Evolutionary conservation across 2,888 invertebrate genomes (phyloP), one percentile per base, ranked within the genome.

Genomic region (Xestobium rufovillosum): DNA sequence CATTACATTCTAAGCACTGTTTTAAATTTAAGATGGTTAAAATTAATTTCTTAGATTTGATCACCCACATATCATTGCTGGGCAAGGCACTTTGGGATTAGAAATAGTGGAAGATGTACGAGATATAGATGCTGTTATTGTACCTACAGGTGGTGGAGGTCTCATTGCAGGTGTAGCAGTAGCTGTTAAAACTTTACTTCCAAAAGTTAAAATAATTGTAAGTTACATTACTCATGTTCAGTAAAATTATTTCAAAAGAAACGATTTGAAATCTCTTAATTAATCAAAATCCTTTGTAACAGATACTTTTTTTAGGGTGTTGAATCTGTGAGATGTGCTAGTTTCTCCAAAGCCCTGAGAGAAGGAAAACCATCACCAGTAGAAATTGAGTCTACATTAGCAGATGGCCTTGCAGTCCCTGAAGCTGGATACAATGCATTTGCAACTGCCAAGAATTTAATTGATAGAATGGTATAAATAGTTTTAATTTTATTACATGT

Each of bases 121-220:
- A 0, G 76, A 86, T 38, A 52, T 59, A 25, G 91, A 95, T 63
- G 92, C 92, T 0, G 78, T 94, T 15, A 71, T 96, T 12, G 80
- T 96, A 10, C 95, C 95, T 0, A 87, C 92, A 1, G 95, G 95
- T 0, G 95, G 94, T n/a, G 91, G 85, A 1, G 95, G 95, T 0
- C 70, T 95, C 2, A 76, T 96, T 34, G 94, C 95, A 0, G 95
- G 95, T 0, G 78, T 89, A 8, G 89, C 90, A 2, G 76, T 89
- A 0, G 94, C 92, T 2, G 73, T 92, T 36, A 96, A 95, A 64
- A 82, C 83, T 9, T 68, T 95, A 6, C 78, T 82, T 42, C 92
- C 94, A 0, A 69, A 77, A 38, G 81, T 88, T 1, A 76, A 82
- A 58, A 81, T 95, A 33, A 90, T 91, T 59, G 94, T 91, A 66